phyloP scores from a whole-genome alignment of 2,888 invertebrate species.

The Germaria angustata region DNA sequence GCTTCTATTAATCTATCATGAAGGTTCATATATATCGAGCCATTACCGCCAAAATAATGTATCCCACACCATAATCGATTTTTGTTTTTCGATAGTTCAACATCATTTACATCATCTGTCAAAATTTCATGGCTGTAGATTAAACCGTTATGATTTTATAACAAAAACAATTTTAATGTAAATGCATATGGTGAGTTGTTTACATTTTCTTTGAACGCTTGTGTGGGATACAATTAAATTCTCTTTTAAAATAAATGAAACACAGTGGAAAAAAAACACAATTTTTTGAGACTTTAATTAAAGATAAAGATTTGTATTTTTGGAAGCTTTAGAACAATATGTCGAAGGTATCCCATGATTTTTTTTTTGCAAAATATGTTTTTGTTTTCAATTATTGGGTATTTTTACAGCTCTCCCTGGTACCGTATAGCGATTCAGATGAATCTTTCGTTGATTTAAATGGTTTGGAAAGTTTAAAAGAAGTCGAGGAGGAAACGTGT shows the following conservation, averaged over 20 bases:
- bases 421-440: slow-evolving; percentile 30
- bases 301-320: neutral
- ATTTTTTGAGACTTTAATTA: neutral
- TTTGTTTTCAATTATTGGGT: neutral
- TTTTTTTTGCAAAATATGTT: neutral
- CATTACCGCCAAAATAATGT: too few species aligned
- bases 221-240: neutral
- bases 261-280: neutral
- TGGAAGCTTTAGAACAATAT: neutral
- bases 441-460: slow-evolving; percentile 35
- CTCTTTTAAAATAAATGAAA: neutral
- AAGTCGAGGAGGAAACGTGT: slow-evolving; percentile 42
- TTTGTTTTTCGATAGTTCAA: neutral
- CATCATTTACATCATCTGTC: neutral
- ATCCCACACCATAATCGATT: neutral
- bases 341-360: neutral
- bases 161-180: neutral
- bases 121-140: neutral
- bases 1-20: too few species aligned
- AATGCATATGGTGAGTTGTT: neutral
- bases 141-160: neutral
- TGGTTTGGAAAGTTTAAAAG: slow-evolving; percentile 21
- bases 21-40: too few species aligned
- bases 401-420: slow-evolving; percentile 1
- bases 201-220: neutral